Evolutionary conservation across 2,888 invertebrate genomes (phyloP).

Genomic region (Zhuqinia jingwanae): DNA sequence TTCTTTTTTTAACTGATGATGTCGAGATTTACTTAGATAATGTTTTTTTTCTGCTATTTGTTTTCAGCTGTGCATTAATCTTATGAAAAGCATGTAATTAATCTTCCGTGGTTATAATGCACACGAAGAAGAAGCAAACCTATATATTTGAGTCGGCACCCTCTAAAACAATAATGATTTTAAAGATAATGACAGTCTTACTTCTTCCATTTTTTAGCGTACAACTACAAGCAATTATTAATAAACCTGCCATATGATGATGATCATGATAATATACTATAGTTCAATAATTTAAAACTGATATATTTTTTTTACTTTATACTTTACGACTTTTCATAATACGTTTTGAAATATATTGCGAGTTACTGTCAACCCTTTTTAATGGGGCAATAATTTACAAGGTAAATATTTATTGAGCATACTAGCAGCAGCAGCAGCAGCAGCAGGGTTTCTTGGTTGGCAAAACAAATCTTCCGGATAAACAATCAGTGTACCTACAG

Average conservation of each 20-base stretch:
- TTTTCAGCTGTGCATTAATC: slow-evolving; percentile 17
- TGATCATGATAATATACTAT: too few relatives aligned
- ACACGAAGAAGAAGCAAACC: not conserved
- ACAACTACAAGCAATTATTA: too few relatives aligned
- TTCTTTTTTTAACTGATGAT: not conserved
- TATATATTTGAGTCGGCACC: not conserved
- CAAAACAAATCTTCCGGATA: slow-evolving; percentile 43
- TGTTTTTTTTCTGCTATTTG: not conserved
- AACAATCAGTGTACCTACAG: too few relatives aligned
- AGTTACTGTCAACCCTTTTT: slow-evolving; percentile 32
- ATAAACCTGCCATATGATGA: too few relatives aligned
- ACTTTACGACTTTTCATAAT: slow-evolving; percentile 46
- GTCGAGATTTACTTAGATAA: too few relatives aligned
- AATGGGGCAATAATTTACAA: slow-evolving; percentile 16
- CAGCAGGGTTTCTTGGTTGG: not conserved
- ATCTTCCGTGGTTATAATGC: not conserved
- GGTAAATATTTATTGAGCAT: slow-evolving; percentile 33
- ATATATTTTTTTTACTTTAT: too few relatives aligned
- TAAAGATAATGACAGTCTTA: not conserved
- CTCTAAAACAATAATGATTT: not conserved
- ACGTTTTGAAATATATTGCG: slow-evolving; percentile 36
- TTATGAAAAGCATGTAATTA: slow-evolving; percentile 32
- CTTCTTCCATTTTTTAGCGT: too few relatives aligned
- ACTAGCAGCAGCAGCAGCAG: too few relatives aligned
- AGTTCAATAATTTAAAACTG: too few relatives aligned